Evolutionary conservation across 2,113 vertebrate genomes (phyloP), one percentile per base, ranked within the genome.

Genomic region (Xiphophorus maculatus): DNA sequence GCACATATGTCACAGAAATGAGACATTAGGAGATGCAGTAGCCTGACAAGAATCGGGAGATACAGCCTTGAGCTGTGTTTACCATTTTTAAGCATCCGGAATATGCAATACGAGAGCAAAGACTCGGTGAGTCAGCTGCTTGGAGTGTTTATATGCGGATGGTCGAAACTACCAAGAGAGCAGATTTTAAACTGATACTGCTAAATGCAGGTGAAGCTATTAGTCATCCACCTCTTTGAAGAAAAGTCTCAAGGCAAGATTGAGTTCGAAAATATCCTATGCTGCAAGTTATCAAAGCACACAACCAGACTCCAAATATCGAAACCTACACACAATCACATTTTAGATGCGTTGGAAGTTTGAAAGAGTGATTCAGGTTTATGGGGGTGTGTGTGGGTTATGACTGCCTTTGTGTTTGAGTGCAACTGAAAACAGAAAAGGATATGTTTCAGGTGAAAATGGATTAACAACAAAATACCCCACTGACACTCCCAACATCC

Each of bases 401-500:
- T 61, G 13, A 13, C 64, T 14, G 63, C 63, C 63, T 51, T 37
- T 73, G 60, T 29, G 48, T 15, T 70, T 58, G 69, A 67, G 71
- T 65, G 27, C 37, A 76, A 84, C 76, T 71, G 71, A 80, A 51
- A 89, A 82, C 81, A 80, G 86, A 84, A 90, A 84, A 75, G 86
- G 86, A 90, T 84, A 84, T 82, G 79, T 83, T 88, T 73, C 71
- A 88, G 81, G 81, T 86, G 81, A 84, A 89, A 90, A 89, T 90
- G 89, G 91, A 91, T 92, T 86, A 90, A 69, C 85, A 78, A 89
- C 91, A 93, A 90, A 91, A 91, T 89, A 77, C 76, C 74, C 68
- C 71, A 82, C 84, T 88, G 91, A 91, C 92, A 37, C 82, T 76
- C 84, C 80, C 76, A 88, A 79, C 74, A 74, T 79, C 63, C 27